These are phyloP conservation scores for Oreochromis tanganicae DNA, from an alignment of 2,113 vertebrate genomes.

Conservation along the genomic window DNA sequence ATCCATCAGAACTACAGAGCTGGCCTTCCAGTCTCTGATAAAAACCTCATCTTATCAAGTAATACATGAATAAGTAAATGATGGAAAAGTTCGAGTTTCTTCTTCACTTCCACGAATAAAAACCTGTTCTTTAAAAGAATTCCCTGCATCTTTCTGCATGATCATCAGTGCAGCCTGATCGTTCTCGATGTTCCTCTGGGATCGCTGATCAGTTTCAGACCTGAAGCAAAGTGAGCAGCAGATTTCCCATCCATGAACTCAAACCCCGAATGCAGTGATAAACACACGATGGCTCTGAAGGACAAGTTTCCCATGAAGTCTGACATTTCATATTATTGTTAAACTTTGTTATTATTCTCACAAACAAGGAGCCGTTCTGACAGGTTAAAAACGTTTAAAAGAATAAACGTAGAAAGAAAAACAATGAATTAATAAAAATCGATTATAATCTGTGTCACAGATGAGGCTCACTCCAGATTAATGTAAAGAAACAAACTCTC, in stretches of 20 bases:
- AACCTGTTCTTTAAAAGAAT: not conserved
- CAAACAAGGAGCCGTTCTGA: not conserved
- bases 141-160: not conserved
- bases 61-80: accelerated
- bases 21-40: not conserved
- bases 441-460: not conserved
- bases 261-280: not conserved
- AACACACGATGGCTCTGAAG: accelerated
- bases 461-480: not conserved
- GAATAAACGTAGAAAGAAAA: not conserved
- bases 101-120: not conserved
- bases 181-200: not conserved
- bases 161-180: not conserved
- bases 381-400: not conserved
- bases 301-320: not conserved
- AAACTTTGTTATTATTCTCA: not conserved
- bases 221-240: not conserved
- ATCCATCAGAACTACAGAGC: not conserved
- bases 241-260: not conserved
- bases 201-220: accelerated
- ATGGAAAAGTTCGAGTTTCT: not conserved
- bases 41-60: not conserved
- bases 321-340: not conserved
- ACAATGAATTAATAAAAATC: not conserved
- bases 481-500: accelerated